Evolutionary conservation across 2,113 vertebrate species (phyloP).

Genomic region (Okapia johnstoni): DNA sequence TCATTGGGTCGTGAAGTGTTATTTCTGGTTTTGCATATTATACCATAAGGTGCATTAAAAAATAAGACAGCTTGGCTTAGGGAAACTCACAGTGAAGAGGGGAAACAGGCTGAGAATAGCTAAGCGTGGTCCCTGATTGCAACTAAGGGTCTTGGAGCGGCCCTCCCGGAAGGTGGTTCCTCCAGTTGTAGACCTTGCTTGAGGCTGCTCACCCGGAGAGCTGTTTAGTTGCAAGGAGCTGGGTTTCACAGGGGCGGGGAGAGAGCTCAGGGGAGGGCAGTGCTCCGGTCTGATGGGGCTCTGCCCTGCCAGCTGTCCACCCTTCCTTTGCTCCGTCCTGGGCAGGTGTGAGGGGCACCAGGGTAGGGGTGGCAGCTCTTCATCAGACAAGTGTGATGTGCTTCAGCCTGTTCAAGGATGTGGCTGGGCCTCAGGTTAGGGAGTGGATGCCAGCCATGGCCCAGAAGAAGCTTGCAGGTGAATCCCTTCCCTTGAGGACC

Average conservation of each 20-base stretch:
- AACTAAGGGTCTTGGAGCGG: no score
- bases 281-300: neutral
- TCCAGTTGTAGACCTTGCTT: neutral
- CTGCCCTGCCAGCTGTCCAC: neutral
- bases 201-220: neutral
- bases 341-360: neutral
- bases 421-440: neutral
- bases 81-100: neutral
- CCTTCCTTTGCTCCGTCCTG: neutral
- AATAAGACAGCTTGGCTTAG: neutral
- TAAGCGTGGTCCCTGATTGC: fast-evolving
- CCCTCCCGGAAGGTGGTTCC: neutral
- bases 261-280: neutral
- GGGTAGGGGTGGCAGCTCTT: neutral
- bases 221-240: neutral
- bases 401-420: neutral
- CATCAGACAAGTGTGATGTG: neutral
- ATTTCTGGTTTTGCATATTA: neutral
- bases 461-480: neutral
- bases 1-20: neutral
- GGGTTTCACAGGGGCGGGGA: neutral
- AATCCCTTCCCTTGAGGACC: slow-evolving; percentile 22
- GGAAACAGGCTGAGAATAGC: neutral
- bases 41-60: neutral
- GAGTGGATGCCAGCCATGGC: neutral